Conservation (phyloP, 1,140 invertebrate species). For the Tenebrio molitor region DNA sequence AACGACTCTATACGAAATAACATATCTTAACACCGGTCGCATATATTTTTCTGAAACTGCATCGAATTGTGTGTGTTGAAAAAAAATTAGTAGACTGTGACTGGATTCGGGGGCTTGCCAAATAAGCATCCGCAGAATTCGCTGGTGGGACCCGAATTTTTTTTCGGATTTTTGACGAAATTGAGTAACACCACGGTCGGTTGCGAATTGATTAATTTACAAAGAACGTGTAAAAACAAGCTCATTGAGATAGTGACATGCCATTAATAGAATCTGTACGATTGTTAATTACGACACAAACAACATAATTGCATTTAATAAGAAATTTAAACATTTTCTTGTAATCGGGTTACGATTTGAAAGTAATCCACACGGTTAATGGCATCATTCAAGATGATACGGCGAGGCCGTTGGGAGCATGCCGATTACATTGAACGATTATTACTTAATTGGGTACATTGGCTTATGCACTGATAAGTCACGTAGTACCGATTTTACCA, state of each 20-base stretch:
- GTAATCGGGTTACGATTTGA: slow-evolving; percentile 52
- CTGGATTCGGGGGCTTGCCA: neutral
- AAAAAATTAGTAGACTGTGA: slow-evolving; percentile 34
- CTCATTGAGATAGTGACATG: slow-evolving; percentile 21
- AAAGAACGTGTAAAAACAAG: slow-evolving; percentile 23
- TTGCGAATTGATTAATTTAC: slow-evolving; percentile 12
- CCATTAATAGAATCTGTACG: slow-evolving; percentile 32
- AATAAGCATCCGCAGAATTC: no score
- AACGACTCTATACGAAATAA: slow-evolving; percentile 31
- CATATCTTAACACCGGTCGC: slow-evolving; percentile 43
- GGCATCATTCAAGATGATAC: slow-evolving; percentile 50
- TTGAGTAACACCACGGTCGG: neutral
- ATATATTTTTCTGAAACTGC: no score
- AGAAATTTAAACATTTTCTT: slow-evolving; percentile 50
- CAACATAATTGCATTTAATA: slow-evolving; percentile 51
- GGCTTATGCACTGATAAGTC: slow-evolving; percentile 28
- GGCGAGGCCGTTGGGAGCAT: slow-evolving; percentile 46
- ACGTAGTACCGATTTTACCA: slow-evolving; percentile 27
- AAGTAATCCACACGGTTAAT: slow-evolving; percentile 51
- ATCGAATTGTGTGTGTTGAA: neutral
- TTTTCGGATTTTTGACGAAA: slow-evolving; percentile 3
- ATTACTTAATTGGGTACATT: slow-evolving; percentile 45
- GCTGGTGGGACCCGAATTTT: neutral
- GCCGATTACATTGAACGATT: slow-evolving; percentile 48
- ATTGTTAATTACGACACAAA: slow-evolving; percentile 47